Evolutionary conservation across 1,140 invertebrate genomes (phyloP), one percentile per base, ranked within the genome.

Genomic region (Galleria mellonella): DNA sequence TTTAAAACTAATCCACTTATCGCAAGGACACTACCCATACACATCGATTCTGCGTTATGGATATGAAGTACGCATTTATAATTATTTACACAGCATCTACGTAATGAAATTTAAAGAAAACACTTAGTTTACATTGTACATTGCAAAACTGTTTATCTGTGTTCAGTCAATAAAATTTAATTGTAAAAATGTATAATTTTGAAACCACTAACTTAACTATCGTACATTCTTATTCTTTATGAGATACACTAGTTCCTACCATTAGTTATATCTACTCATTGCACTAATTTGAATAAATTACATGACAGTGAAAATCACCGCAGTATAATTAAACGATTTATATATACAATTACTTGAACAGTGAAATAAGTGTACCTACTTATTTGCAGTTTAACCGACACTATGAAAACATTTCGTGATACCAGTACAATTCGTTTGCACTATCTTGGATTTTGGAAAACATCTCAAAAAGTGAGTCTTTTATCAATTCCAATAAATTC

Each of bases 261-360:
- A 3, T 23, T 23, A 74, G 71, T 84, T 83, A 85, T 47, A 74
- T 68, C 82, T 85, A 85, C 73, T 79, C 76, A 85, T 85, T 85
- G 82, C 82, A 85, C 82, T 83, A 85, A 81, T 68, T 78, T 79
- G 68, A 82, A 82, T 78, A 75, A 78, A 75, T 79, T 79, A 83
- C 65, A 73, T 53, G 53, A 72, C 63, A 67, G 68, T 71, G 62
- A 73, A 74, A 66, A 74, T 77, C 73, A 74, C 72, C 71, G 64
- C 47, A 62, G 48, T 67, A 30, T 55, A 65, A 69, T 53, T 59
- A 55, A 66, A 66, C 35, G 39, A 56, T 54, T 39, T n/a, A 55
- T 62, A 17, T 47, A 47, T 61, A 63, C 51, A 60, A 11, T 12
- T 58, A 55, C 40, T 33, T 60, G 13, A 50, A 47, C 17, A 49